Percentiles rank a stretch among this genome's conserved stretches.
phyloP scores from a whole-genome alignment of 2,113 vertebrate genomes.

The Struthio camelus region DNA sequence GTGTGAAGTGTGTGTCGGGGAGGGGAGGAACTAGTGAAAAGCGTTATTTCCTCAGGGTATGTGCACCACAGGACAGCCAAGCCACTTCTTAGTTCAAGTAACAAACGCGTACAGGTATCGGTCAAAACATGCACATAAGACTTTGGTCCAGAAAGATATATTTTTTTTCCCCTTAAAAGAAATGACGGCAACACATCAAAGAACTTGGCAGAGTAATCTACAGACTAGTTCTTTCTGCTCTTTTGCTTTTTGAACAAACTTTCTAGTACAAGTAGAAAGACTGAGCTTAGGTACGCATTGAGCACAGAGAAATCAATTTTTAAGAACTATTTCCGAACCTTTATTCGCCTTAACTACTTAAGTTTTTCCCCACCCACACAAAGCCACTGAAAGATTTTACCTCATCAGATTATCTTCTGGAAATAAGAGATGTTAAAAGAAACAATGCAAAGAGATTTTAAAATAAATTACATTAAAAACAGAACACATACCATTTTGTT shows the following conservation, averaged over 20 bases:
- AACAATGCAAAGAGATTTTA: not conserved
- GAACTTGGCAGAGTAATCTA: not conserved
- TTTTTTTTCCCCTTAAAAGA: not conserved
- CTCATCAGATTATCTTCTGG: too few species aligned
- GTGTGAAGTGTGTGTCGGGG: not conserved
- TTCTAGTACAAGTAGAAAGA: not conserved
- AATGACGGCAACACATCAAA: not conserved
- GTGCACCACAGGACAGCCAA: not conserved
- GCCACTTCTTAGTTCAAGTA: not conserved
- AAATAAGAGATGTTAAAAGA: not conserved
- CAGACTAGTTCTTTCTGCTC: not conserved
- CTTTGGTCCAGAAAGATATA: not conserved
- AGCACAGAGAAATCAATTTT: not conserved
- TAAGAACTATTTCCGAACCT: not conserved
- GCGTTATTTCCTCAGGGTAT: constrained; percentile 14
- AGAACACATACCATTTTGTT: not conserved
- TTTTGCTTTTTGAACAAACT: not conserved
- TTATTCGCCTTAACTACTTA: not conserved
- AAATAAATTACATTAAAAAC: not conserved
- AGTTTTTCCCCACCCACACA: not conserved
- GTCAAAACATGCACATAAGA: fast-evolving
- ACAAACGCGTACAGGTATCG: not conserved
- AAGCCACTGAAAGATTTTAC: not conserved
- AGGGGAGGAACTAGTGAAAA: constrained; percentile 3
- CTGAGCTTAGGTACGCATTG: not conserved